Conservation (phyloP, 30 jellyfish, hydroid and myxozoan species). For the Mastigias papua region DNA sequence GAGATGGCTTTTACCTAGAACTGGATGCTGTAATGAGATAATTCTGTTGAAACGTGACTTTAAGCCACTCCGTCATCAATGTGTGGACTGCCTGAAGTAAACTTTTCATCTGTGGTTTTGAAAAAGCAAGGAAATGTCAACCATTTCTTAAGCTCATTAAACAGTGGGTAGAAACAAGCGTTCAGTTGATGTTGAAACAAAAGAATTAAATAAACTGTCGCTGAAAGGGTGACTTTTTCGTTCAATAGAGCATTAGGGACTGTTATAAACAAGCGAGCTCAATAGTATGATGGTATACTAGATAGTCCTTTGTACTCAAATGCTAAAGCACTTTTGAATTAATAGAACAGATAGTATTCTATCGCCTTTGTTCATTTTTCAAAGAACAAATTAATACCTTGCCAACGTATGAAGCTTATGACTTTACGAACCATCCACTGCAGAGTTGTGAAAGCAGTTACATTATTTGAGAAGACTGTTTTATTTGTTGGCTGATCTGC, state of each 20-base stretch:
- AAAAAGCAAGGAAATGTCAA: slow-evolving; percentile 30
- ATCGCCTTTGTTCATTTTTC: neutral
- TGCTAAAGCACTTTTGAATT: neutral
- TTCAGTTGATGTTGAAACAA: slow-evolving; percentile 30
- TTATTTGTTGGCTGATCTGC: too few relatives aligned
- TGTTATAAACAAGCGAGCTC: neutral
- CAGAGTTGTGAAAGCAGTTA: too few relatives aligned
- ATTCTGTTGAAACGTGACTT: neutral
- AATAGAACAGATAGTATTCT: neutral
- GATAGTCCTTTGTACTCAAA: neutral
- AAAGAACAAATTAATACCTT: neutral
- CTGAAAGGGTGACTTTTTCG: slow-evolving; percentile 26
- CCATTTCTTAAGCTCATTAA: slow-evolving; percentile 50
- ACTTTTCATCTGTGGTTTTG: slow-evolving; percentile 32
- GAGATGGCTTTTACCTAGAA: neutral
- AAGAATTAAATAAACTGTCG: slow-evolving; percentile 42
- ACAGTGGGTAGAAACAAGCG: slow-evolving; percentile 26
- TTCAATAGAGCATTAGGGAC: neutral
- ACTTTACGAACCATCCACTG: too few relatives aligned
- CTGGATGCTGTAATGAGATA: neutral
- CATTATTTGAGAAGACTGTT: too few relatives aligned
- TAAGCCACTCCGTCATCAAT: slow-evolving; percentile 3
- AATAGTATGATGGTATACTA: neutral
- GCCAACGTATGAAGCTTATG: neutral
- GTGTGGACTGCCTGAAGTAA: neutral